These are phyloP conservation scores for Seriola dumerili DNA, from an alignment of 2,113 vertebrate species.

Conservation along the genomic window DNA sequence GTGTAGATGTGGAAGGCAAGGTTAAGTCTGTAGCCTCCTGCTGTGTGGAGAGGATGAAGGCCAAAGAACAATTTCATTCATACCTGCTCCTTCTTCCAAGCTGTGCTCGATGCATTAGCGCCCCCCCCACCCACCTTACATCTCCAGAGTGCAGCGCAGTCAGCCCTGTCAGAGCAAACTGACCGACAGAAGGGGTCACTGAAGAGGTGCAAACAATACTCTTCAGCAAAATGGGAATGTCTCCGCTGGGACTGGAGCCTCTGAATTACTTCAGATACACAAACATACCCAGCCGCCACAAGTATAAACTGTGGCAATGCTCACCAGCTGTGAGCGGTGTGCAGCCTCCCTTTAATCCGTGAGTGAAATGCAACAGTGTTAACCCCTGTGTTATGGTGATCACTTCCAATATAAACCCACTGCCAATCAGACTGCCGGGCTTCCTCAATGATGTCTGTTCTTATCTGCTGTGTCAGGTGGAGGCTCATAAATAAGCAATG, in stretches of 20 bases:
- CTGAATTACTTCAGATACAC: conserved; percentile 10
- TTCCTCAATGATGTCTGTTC: background rate
- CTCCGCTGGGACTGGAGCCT: background rate
- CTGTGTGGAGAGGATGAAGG: background rate
- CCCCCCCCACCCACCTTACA: background rate
- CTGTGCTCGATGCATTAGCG: conserved; percentile 1
- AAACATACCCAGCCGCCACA: background rate
- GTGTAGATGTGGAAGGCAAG: background rate
- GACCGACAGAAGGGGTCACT: conserved; percentile 32
- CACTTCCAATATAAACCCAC: conserved; percentile 23
- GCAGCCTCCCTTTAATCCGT: background rate
- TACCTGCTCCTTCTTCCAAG: background rate
- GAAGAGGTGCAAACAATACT: conserved; percentile 42
- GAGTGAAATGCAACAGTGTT: background rate
- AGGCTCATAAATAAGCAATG: conserved; percentile 37
- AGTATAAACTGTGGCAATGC: background rate
- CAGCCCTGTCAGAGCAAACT: conserved; percentile 20
- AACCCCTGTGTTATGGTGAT: conserved; percentile 11
- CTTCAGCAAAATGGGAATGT: conserved; percentile 28
- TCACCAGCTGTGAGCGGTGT: background rate
- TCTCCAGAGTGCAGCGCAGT: conserved; percentile 5
- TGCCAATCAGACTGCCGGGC: background rate
- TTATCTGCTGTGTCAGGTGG: conserved; percentile 37
- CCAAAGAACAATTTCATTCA: conserved; percentile 26
- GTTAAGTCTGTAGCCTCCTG: background rate